phyloP scores from a whole-genome alignment of 2,888 invertebrate species.

The Pseudococcus viburni region DNA sequence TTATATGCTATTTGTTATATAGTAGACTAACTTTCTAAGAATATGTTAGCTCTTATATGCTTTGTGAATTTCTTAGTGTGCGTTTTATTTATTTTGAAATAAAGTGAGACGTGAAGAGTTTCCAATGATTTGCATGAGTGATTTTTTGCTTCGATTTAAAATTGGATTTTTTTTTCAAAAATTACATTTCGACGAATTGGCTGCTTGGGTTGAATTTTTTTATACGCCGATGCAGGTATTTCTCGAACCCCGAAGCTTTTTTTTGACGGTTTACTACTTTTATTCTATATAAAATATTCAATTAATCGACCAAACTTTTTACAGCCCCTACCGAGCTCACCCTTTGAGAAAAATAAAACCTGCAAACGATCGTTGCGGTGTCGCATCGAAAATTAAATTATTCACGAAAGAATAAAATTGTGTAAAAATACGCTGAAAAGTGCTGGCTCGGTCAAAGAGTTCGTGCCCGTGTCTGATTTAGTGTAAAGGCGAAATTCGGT shows the following conservation, averaged over 20 bases:
- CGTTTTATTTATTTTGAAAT: background rate
- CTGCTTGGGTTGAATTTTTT: no score
- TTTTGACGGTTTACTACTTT: background rate
- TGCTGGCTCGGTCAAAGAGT: constrained; percentile 18
- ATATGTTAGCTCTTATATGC: no score
- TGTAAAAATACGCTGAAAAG: constrained; percentile 16
- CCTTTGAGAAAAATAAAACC: background rate
- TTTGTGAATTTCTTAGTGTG: background rate
- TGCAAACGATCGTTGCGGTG: background rate
- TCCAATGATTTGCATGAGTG: background rate
- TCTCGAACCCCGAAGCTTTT: background rate
- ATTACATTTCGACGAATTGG: no score
- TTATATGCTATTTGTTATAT: background rate
- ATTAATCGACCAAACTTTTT: background rate
- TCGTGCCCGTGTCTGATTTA: constrained; percentile 49
- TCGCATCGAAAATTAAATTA: constrained; percentile 6
- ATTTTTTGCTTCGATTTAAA: background rate
- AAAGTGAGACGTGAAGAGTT: background rate
- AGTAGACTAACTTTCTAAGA: background rate
- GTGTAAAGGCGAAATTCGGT: constrained; percentile 47
- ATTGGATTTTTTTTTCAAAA: background rate
- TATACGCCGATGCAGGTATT: background rate
- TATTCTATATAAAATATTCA: constrained; percentile 18
- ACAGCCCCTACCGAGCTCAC: background rate
- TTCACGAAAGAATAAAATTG: constrained; percentile 42